Base-by-base conservation (phyloP, 2,888 invertebrate species). In the Proisotoma minuta region DNA sequence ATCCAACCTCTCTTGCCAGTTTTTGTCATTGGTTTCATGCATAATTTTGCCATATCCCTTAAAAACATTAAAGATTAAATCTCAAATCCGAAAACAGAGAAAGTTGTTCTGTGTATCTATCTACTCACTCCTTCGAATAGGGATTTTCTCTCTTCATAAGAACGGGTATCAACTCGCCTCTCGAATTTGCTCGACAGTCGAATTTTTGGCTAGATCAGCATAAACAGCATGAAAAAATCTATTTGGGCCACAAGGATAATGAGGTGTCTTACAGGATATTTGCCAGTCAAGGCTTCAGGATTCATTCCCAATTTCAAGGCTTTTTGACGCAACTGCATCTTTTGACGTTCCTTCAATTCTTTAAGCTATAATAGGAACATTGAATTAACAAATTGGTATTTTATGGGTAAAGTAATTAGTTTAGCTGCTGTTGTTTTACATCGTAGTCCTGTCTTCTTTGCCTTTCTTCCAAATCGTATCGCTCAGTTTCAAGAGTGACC, bases 131-230 rank as follows among this genome's bases (percentile, higher is more conserved):
- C 93, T 82, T 93, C 92, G 81, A 93, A 94, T 75, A 94, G 84
- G 79, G 91, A 90, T 84, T 93, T 94, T 84, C 93, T 94, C 83
- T 94, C 93, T 76, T 89, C 91, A 78, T 94, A 95, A 75, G 93
- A 91, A 84, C 96, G 88, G 81, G 94, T 91, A 82, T 97, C 96
- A 73, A 94, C 91, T 81, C 95, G 92, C 81, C 96, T 85, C 84
- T 97, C 97, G 83, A 95, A 96, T 85, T 96, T 97, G 83, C 94
- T 95, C 80, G 95, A 94, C 79, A 95, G 92, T 85, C 93, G 92
- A 80, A 97, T 93, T 87, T 95, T 96, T 78, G 95, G 95, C 91
- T 93, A 80, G 59, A 83, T 15, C n/a, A n/a, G n/a, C n/a, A n/a
- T 15, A 77, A 77, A 40, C 2, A 52, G 23, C 10, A 48, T 24